These are phyloP conservation scores for Eretmochelys imbricata DNA, from an alignment of 2,113 vertebrate species.

Conservation along the genomic window DNA sequence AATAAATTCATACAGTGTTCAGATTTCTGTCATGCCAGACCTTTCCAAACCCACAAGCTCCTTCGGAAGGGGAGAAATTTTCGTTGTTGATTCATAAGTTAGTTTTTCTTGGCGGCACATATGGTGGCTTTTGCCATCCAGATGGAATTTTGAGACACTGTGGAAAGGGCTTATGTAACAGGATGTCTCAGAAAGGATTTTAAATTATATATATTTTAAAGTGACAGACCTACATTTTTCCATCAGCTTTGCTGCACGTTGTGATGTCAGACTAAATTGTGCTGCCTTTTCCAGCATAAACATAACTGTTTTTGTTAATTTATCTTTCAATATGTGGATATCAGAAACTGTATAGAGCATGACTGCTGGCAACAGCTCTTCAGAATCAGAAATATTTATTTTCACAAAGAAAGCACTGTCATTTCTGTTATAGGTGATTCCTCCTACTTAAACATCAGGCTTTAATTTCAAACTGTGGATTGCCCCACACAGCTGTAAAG, in stretches of 20 bases:
- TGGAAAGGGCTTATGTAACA: constrained; percentile 61
- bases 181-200: constrained; percentile 46
- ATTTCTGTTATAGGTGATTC: constrained; percentile 9
- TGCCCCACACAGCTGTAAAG: background rate
- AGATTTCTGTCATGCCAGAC: constrained; percentile 1
- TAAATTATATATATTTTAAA: background rate
- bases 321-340: background rate
- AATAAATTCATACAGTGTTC: background rate
- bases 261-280: background rate
- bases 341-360: background rate
- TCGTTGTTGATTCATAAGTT: constrained; percentile 57
- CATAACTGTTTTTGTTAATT: background rate
- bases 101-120: constrained; percentile 72
- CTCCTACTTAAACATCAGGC: background rate
- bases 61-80: constrained; percentile 46
- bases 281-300: background rate
- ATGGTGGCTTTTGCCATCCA: constrained; percentile 54
- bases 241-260: background rate
- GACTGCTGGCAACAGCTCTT: background rate
- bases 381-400: background rate
- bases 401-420: rapidly evolving
- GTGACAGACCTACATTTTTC: constrained; percentile 6
- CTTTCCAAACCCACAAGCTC: constrained; percentile 57
- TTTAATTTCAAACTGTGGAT: constrained; percentile 1
- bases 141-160: constrained; percentile 58